Evolutionary conservation across 2,113 vertebrate genomes (phyloP).

Genomic region (Sus scrofa): T2T-Sscrofa CM000817.6:12458001-12458500

Average conservation of each 20-base stretch:
- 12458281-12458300: neutral
- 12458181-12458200: neutral
- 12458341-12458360: neutral
- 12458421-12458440: neutral
- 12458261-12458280: constrained; percentile 42
- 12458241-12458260: neutral
- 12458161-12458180: neutral
- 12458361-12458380: neutral
- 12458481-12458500: neutral
- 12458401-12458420: neutral
- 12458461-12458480: constrained; percentile 19
- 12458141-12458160: neutral
- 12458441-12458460: constrained; percentile 49
- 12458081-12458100: neutral
- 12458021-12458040: constrained; percentile 1
- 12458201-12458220: neutral
- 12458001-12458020: constrained; percentile 47
- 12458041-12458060: constrained; percentile 22
- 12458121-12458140: neutral
- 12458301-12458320: neutral
- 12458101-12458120: neutral
- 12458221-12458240: neutral
- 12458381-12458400: neutral
- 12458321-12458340: neutral
- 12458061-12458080: neutral